phyloP scores from a whole-genome alignment of 2,113 vertebrate genomes.

The Anser cygnoides region DNA sequence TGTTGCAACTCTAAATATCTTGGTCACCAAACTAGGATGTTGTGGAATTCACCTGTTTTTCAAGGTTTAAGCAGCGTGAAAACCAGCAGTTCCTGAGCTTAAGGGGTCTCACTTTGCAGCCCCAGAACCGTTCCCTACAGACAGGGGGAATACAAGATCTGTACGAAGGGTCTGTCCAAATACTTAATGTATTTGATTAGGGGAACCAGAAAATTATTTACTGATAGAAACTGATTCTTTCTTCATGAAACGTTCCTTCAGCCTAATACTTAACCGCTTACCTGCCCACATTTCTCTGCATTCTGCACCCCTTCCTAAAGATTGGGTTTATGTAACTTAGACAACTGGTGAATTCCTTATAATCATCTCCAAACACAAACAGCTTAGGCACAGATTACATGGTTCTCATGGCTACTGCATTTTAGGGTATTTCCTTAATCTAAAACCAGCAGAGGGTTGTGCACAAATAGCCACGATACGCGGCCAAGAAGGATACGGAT shows the following conservation, averaged over 20 bases:
- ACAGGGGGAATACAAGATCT: not conserved
- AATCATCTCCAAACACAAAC: not conserved
- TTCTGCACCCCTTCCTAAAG: not conserved
- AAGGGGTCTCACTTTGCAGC: not conserved
- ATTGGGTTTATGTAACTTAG: not conserved
- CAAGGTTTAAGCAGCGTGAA: not conserved
- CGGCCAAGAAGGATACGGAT: not conserved
- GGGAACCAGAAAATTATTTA: not conserved
- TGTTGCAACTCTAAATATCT: not conserved
- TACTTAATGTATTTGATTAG: not conserved
- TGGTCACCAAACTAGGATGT: not conserved
- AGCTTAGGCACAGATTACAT: not conserved
- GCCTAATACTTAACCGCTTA: not conserved
- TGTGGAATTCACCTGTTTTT: not conserved
- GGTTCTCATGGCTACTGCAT: not conserved
- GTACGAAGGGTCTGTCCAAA: not conserved
- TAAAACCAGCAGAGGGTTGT: not conserved
- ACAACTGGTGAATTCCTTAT: conserved; percentile 21
- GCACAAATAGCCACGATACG: not conserved
- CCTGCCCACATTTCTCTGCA: not conserved
- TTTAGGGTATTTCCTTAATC: not conserved
- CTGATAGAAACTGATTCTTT: not conserved
- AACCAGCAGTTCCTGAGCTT: not conserved
- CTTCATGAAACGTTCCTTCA: not conserved
- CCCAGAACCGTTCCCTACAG: not conserved